These are phyloP conservation scores for Oreortyx pictus DNA, from an alignment of 2,797 vertebrate genomes.

Conservation along the genomic window DNA sequence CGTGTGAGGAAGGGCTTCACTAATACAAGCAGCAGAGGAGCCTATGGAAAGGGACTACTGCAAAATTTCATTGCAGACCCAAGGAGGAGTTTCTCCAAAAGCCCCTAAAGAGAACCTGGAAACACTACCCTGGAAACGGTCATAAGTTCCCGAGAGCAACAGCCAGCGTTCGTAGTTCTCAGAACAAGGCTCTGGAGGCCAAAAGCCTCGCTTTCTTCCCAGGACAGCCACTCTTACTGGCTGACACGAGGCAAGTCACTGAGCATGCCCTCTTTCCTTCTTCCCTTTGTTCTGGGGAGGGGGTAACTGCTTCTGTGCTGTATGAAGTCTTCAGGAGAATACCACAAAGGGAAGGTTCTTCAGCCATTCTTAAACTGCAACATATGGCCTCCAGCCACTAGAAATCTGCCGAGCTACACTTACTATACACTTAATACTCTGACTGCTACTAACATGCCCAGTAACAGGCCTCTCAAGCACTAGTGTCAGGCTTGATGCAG, in stretches of 20 bases:
- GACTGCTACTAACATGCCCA: constrained; percentile 43
- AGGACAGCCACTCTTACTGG: background rate
- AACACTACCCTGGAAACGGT: background rate
- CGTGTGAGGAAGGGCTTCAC: background rate
- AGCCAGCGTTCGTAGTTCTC: background rate
- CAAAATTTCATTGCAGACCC: constrained; percentile 63
- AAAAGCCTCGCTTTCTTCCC: constrained; percentile 51
- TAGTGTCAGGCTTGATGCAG: background rate
- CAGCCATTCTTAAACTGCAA: background rate
- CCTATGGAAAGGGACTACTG: constrained; percentile 30
- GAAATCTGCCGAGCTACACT: constrained; percentile 1
- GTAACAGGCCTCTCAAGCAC: background rate
- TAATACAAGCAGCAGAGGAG: constrained; percentile 33
- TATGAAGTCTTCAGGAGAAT: background rate
- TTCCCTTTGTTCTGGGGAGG: constrained; percentile 35
- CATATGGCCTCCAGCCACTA: background rate
- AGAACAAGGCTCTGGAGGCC: constrained; percentile 61
- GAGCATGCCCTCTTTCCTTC: constrained; percentile 64
- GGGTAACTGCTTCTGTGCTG: background rate
- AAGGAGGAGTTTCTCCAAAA: constrained; percentile 59
- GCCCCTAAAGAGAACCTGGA: constrained; percentile 43
- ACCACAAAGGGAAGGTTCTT: constrained; percentile 3
- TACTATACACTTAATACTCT: constrained; percentile 27
- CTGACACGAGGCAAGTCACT: constrained; percentile 64
- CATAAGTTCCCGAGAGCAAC: constrained; percentile 45